Percentiles rank a stretch among this genome's conserved stretches.
Conservation (phyloP, 2,113 vertebrate species). For the Oryzias melastigma region DNA sequence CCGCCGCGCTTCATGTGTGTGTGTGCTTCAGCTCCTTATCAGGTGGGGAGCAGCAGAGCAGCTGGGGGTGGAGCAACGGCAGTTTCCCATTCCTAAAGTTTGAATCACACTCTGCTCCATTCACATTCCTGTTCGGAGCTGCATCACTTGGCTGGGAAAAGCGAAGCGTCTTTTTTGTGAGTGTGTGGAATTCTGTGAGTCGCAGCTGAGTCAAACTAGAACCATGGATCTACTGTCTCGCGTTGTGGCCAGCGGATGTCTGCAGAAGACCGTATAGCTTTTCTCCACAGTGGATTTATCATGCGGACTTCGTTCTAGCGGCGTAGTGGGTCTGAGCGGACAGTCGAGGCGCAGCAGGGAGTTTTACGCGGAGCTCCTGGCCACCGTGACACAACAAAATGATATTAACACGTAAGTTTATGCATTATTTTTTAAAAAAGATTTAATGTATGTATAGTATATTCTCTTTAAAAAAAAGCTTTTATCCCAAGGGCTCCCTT, state of each 20-base stretch:
- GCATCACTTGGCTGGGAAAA: conserved; percentile 28
- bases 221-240: conserved; percentile 63
- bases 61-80: conserved; percentile 63
- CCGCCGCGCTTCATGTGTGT: background rate
- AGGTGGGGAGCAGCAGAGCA: conserved; percentile 47
- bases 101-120: conserved; percentile 71
- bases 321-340: conserved; percentile 49
- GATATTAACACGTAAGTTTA: conserved; percentile 78
- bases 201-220: conserved; percentile 7
- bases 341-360: conserved; percentile 27
- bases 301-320: conserved; percentile 57
- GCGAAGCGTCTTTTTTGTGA: background rate
- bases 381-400: conserved; percentile 45
- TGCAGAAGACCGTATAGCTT: conserved; percentile 13
- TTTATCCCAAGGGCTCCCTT: too few species aligned
- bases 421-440: background rate
- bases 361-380: conserved; percentile 35
- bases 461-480: too few species aligned
- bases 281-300: conserved; percentile 57
- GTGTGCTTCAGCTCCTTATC: conserved; percentile 38
- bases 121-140: conserved; percentile 66
- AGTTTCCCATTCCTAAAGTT: conserved; percentile 67
- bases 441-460: too few species aligned
- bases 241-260: conserved; percentile 9
- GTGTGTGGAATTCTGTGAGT: conserved; percentile 22